Conservation (phyloP, 2,888 invertebrate genomes). For the Troides aeacus region DNA sequence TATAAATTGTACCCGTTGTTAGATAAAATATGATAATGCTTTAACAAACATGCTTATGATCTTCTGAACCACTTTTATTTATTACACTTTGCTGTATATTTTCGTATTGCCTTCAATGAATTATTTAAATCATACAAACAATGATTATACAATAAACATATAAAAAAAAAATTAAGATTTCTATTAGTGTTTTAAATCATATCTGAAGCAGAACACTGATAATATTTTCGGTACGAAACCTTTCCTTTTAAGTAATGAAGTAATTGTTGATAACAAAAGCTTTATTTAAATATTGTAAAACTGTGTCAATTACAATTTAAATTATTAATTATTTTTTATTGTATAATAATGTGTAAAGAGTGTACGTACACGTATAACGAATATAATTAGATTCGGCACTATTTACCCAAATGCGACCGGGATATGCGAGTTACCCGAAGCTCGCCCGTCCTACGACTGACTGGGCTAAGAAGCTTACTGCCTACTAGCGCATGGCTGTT, state of each 20-base stretch:
- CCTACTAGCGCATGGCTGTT: slow-evolving; percentile 14
- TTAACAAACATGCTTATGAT: background rate
- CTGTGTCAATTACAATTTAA: too few relatives aligned
- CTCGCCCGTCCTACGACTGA: slow-evolving; percentile 6
- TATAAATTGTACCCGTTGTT: background rate
- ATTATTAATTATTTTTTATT: too few relatives aligned
- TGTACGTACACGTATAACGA: background rate
- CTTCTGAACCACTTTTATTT: background rate
- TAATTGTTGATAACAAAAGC: too few relatives aligned
- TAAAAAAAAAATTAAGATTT: too few relatives aligned
- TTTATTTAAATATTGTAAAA: too few relatives aligned
- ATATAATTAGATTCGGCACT: background rate
- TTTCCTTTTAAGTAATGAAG: too few relatives aligned
- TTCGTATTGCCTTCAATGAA: too few relatives aligned
- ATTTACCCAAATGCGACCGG: background rate
- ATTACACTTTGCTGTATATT: background rate
- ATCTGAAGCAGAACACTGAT: too few relatives aligned
- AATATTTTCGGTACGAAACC: too few relatives aligned
- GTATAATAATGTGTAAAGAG: background rate
- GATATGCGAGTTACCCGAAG: background rate
- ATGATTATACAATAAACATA: too few relatives aligned
- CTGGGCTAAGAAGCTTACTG: background rate
- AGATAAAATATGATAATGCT: background rate
- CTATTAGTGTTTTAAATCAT: too few relatives aligned
- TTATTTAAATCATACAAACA: background rate